Evolutionary conservation across 2,888 invertebrate genomes (phyloP).

Genomic region (Adineta ricciae): DNA sequence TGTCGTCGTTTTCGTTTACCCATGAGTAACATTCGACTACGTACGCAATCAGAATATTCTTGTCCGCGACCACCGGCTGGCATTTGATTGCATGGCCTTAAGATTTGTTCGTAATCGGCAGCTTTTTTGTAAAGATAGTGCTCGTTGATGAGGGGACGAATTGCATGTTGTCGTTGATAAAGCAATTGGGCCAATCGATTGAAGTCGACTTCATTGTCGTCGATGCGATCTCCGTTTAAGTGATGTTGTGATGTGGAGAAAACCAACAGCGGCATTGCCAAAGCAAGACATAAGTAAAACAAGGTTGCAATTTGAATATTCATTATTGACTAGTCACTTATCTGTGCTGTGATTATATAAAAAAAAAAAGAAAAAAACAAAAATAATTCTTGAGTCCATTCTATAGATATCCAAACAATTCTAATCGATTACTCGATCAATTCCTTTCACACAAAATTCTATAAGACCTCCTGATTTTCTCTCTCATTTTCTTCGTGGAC

Average conservation of each 20-base stretch:
- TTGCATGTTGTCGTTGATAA: not conserved
- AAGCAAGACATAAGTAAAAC: not conserved
- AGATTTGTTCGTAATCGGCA: not conserved
- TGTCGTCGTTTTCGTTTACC: not conserved
- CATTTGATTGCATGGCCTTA: constrained; percentile 6
- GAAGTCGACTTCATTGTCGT: not conserved
- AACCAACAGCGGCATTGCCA: not conserved
- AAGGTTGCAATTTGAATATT: not conserved
- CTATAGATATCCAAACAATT: not conserved
- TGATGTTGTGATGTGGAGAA: not conserved
- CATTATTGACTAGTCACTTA: not conserved
- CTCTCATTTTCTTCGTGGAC: not conserved
- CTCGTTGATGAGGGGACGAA: not conserved
- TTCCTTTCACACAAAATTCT: not conserved
- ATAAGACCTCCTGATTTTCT: not conserved
- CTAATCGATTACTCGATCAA: not conserved
- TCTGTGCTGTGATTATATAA: not conserved
- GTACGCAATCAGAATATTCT: not conserved
- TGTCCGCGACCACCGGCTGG: not conserved
- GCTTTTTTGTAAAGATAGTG: not conserved
- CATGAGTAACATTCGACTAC: not conserved
- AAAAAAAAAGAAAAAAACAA: not conserved
- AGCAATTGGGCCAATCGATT: not conserved
- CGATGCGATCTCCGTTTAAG: not conserved
- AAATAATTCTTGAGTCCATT: not conserved